Evolutionary conservation across 2,797 vertebrate genomes (phyloP).

Genomic region (Macrochelys suwanniensis): DNA sequence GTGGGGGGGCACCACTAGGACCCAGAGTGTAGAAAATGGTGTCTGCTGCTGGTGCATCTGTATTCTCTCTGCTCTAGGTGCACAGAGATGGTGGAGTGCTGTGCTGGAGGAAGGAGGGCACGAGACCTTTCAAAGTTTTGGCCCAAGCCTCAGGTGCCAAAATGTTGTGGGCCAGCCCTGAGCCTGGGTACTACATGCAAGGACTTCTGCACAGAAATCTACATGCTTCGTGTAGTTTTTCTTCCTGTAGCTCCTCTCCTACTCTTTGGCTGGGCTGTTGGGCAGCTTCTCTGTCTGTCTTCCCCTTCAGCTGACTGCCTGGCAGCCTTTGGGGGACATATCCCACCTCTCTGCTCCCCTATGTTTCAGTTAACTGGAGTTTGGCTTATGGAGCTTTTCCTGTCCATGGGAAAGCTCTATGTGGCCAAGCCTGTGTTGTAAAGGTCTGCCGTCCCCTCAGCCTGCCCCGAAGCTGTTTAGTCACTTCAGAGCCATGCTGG

Average conservation of each 20-base stretch:
- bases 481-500: not conserved
- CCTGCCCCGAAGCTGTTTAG: not conserved
- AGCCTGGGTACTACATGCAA: not conserved
- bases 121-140: too few relatives aligned
- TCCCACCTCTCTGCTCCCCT: not conserved
- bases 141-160: too few relatives aligned
- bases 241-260: not conserved
- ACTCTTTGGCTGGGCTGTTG: not conserved
- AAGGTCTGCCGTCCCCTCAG: not conserved
- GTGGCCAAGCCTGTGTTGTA: not conserved
- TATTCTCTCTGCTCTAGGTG: too few relatives aligned
- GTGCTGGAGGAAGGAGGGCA: too few relatives aligned
- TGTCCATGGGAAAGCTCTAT: not conserved
- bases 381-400: not conserved
- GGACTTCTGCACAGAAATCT: not conserved
- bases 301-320: not conserved
- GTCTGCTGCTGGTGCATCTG: too few relatives aligned
- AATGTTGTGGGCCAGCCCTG: too few relatives aligned
- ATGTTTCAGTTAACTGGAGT: not conserved
- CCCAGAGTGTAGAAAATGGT: too few relatives aligned
- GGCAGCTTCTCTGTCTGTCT: not conserved
- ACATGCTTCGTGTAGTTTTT: too few relatives aligned
- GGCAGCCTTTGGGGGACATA: not conserved
- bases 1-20: too few relatives aligned
- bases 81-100: too few relatives aligned